Evolutionary conservation across 2,113 vertebrate species (phyloP).

Genomic region (Candoia aspera): DNA sequence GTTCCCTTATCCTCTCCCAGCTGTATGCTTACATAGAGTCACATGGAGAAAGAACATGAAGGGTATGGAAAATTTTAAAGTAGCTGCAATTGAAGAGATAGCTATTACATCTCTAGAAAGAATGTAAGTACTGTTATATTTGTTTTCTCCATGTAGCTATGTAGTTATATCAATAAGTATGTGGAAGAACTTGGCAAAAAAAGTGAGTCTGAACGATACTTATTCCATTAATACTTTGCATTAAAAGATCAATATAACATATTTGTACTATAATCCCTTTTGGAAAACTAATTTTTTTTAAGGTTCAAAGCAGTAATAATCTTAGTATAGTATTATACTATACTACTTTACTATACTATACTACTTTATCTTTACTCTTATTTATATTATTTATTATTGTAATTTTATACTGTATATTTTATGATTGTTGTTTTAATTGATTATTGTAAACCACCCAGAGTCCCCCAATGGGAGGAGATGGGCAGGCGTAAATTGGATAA

Average conservation of each 20-base stretch:
- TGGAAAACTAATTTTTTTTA: not conserved
- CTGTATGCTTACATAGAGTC: not conserved
- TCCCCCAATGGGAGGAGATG: too few relatives aligned
- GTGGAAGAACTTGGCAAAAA: not conserved
- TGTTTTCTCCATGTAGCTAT: not conserved
- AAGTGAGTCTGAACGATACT: not conserved
- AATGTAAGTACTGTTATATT: not conserved
- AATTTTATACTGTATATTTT: too few relatives aligned
- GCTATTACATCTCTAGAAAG: not conserved
- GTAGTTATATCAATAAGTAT: not conserved
- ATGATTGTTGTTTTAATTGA: too few relatives aligned
- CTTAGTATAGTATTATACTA: too few relatives aligned
- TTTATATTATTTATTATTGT: too few relatives aligned
- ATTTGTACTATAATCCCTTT: not conserved
- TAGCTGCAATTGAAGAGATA: not conserved
- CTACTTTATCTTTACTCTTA: too few relatives aligned
- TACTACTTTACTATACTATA: too few relatives aligned
- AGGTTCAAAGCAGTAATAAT: not conserved
- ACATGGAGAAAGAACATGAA: not conserved
- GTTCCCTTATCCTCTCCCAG: not conserved
- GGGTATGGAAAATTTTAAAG: not conserved
- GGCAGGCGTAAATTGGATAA: too few relatives aligned
- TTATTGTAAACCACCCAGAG: too few relatives aligned
- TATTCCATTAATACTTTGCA: not conserved
- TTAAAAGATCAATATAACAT: constrained; percentile 28